Percentiles rank a stretch among this genome's conserved stretches.
phyloP scores from a whole-genome alignment of 2,113 vertebrate species.

The Noctilio leporinus region DNA sequence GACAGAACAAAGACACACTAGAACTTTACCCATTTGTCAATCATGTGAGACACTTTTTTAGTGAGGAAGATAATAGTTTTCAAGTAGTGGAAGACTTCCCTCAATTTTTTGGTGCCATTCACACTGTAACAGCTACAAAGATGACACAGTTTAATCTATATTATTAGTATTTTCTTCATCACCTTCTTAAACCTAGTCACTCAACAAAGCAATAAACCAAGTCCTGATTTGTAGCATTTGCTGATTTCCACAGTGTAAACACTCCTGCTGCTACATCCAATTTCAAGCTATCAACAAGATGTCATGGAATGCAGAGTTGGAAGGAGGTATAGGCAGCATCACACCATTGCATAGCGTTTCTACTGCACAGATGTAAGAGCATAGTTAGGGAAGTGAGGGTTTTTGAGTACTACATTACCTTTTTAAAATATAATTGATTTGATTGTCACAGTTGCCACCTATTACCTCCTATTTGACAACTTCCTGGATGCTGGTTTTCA shows the following conservation, averaged over 20 bases:
- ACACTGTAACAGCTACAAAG: neutral
- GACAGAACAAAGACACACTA: neutral
- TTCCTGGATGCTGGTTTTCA: neutral
- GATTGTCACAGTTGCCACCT: neutral
- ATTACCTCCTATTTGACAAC: neutral
- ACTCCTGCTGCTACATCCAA: fast-evolving
- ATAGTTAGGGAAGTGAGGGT: neutral
- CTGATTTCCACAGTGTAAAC: neutral
- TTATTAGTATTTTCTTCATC: neutral
- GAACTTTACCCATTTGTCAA: neutral
- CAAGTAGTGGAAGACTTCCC: neutral
- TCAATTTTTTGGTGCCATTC: neutral
- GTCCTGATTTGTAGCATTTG: neutral
- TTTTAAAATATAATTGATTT: neutral
- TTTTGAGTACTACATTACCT: neutral
- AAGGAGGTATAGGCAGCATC: fast-evolving
- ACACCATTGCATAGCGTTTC: fast-evolving
- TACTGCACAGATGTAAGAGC: neutral
- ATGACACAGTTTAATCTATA: neutral
- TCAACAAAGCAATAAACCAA: neutral
- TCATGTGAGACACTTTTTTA: neutral
- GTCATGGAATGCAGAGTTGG: neutral
- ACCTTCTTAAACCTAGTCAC: neutral
- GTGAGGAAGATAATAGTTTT: neutral
- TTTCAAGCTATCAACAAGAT: neutral